phyloP scores from a whole-genome alignment of 2,888 invertebrate genomes.

The Pachydiplax longipennis region DNA sequence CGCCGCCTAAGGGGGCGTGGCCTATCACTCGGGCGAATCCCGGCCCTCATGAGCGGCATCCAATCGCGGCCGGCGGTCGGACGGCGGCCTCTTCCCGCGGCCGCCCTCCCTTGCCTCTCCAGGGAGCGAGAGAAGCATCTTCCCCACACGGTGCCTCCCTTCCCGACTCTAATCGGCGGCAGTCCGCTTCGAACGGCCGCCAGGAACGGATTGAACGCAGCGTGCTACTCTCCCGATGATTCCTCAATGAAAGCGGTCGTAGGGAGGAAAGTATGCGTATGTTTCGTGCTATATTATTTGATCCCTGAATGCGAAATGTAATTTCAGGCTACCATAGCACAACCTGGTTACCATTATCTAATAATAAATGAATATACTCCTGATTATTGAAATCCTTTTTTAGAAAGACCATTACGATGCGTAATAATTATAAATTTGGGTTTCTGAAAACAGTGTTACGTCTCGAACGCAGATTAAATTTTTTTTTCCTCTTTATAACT shows the following conservation, averaged over 20 bases:
- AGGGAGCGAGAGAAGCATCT: background rate
- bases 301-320: too few relatives aligned
- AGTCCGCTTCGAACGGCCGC: background rate
- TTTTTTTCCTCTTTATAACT: too few relatives aligned
- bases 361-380: too few relatives aligned
- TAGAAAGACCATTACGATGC: too few relatives aligned
- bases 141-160: background rate
- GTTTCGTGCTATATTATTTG: too few relatives aligned
- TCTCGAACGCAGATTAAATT: too few relatives aligned
- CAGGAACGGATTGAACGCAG: background rate
- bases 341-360: too few relatives aligned
- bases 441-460: too few relatives aligned
- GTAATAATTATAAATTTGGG: too few relatives aligned
- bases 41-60: background rate
- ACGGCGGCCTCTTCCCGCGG: background rate
- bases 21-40: slow-evolving; percentile 24
- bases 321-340: too few relatives aligned
- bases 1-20: background rate
- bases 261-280: background rate
- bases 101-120: background rate
- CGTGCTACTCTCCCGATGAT: background rate
- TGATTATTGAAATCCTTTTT: too few relatives aligned
- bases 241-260: background rate
- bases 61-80: background rate
- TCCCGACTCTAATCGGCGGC: background rate